Evolutionary conservation across 2,113 vertebrate genomes (phyloP), one percentile per base, ranked within the genome.

Genomic region (Entelurus aequoreus): DNA sequence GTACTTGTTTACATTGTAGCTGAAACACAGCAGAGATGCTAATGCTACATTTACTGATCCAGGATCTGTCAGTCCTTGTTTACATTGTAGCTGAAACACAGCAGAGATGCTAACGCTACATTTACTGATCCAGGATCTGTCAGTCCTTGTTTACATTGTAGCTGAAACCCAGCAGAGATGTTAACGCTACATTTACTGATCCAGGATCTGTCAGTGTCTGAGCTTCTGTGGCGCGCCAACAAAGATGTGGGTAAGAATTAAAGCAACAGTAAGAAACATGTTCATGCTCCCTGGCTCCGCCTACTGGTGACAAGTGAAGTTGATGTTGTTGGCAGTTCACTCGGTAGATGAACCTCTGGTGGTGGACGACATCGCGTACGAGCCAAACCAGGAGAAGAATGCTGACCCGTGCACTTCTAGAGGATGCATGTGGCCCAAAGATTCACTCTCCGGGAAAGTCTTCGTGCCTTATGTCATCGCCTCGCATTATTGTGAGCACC

Each of bases 201-300:
- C 6, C 10, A 83, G 84, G 82, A 84, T 1, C 68, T 74, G 62
- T 70, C 84, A 0, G 86, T 88, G n/a, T 78, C 82, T 13, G 83
- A 82, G 64, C 76, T 78, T 9, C 82, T 89, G 71, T 85, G 79
- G 78, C 83, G 46, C 48, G 87, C 86, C 47, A 89, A 89, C 82
- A 83, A 79, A 56, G 83, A 87, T 40, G 79, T 84, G 10, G 86
- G 87, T 89, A 42, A 80, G 84, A 63, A 11, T 12, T 5, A 48
- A n/a, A 60, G 16, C 15, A 6, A 14, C 46, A 48, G 21, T 47
- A n/a, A 46, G 8, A 21, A 35, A 13, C 19, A 11, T 48, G 4
- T 6, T 6, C 15, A 15, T 5, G 10, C 10, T 47, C 12, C 8
- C n/a, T 28, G 28, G 28, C 28, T 28, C 28, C 2, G 28, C n/a